Evolutionary conservation across 2,888 invertebrate species (phyloP), one percentile per base, ranked within the genome.

Genomic region (Leptinotarsa haldemani): DNA sequence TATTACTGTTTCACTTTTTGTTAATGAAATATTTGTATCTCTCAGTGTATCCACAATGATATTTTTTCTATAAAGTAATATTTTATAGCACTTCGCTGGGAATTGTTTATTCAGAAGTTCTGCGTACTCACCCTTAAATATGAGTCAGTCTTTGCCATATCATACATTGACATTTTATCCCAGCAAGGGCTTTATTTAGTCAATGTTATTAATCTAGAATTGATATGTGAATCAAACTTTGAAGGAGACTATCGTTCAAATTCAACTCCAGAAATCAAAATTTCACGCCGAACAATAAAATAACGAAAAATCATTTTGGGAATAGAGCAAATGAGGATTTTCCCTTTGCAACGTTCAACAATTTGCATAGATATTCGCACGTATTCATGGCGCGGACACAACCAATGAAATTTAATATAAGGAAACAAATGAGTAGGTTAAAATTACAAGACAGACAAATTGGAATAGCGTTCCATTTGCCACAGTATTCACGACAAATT

Each of bases 381-480:
- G 71, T 71, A 74, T 73, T 68, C 73, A 74, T 66, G 72, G 71
- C 25, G 52, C 53, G 56, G 68, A 61, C 65, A 70, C 71, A 78
- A 73, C 69, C 74, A 66, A 76, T 74, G 74, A 74, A 73, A 78
- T 74, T 76, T 76, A 78, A 74, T 74, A 69, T 71, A 78, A 76
- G 72, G 71, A 71, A 76, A 76, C 76, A 76, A 78, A 76, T 70
- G 76, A 78, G 78, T 76, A 71, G 76, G 76, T 71, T 74, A 70
- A 74, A 76, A 76, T 76, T 74, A 74, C 76, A 74, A 78, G 74
- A 65, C 73, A 71, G 73, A 71, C 74, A 78, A 78, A 74, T 71
- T 73, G 74, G 73, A 78, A 77, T 73, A 69, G 74, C 73, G 65
- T 71, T 70, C 70, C 75, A 70, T 73, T 73, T 74, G 73, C 75